These are phyloP conservation scores for Synanthedon formicaeformis DNA, from an alignment of 2,888 invertebrate genomes.

Conservation along the genomic window DNA sequence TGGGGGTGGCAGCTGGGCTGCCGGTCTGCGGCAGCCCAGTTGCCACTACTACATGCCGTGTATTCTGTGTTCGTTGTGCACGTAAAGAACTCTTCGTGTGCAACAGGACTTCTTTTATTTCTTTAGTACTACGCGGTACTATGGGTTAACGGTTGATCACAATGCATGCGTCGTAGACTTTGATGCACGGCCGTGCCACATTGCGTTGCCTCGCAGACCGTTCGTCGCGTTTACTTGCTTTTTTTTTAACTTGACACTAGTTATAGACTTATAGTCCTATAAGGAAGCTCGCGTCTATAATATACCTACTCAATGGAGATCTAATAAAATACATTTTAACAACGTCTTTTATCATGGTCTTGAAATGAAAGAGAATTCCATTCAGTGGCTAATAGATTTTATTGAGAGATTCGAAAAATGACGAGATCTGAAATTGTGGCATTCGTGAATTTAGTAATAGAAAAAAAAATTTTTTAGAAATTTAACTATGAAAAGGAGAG, in stretches of 20 bases:
- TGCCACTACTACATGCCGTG: background rate
- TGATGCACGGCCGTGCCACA: conserved; percentile 52
- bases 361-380: too few species aligned
- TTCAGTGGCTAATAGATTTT: too few species aligned
- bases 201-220: conserved; percentile 16
- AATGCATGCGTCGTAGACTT: conserved; percentile 31
- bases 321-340: conserved; percentile 1
- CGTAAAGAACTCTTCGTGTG: background rate
- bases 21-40: background rate
- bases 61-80: background rate
- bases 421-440: too few species aligned
- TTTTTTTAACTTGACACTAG: conserved; percentile 6
- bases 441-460: too few species aligned
- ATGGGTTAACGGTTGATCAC: conserved; percentile 53
- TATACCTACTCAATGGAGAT: background rate
- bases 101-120: background rate
- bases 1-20: background rate
- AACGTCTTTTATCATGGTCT: too few species aligned
- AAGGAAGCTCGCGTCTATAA: too few species aligned
- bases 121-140: background rate
- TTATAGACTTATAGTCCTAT: background rate
- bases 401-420: too few species aligned
- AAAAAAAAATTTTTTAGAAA: too few species aligned
- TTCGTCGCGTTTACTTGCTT: conserved; percentile 10
- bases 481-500: too few species aligned